Percentiles rank a stretch among this genome's conserved stretches.
Evolutionary conservation across 2,888 invertebrate species (phyloP).

Genomic region (Drosophila nr. perissopoda): DNA sequence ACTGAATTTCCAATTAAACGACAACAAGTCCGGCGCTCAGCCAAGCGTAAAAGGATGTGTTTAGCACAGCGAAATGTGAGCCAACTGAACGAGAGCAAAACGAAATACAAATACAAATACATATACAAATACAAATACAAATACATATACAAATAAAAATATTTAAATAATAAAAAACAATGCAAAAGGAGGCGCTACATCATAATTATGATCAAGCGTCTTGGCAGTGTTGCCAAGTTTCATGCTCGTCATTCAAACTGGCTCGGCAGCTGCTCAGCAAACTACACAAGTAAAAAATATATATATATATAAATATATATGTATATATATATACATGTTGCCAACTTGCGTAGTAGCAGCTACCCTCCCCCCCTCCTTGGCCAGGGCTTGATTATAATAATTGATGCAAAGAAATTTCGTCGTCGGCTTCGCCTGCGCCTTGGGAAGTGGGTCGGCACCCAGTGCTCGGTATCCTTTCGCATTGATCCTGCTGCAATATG

Average conservation of each 20-base stretch:
- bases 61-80: constrained; percentile 57
- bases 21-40: constrained; percentile 49
- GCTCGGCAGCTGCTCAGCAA: constrained; percentile 55
- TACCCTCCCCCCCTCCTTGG: background rate
- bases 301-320: background rate
- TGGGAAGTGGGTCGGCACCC: constrained; percentile 61
- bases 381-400: constrained; percentile 68
- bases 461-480: constrained; percentile 38
- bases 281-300: background rate
- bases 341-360: background rate
- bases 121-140: background rate
- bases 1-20: constrained; percentile 72
- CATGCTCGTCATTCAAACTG: constrained; percentile 20
- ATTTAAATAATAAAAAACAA: background rate
- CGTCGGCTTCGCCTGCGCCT: constrained; percentile 36
- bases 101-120: background rate
- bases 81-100: background rate
- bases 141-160: background rate
- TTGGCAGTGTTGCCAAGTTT: constrained; percentile 44
- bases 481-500: constrained; percentile 67
- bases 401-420: constrained; percentile 48
- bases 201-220: constrained; percentile 3
- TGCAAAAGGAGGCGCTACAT: constrained; percentile 8
- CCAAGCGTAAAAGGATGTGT: constrained; percentile 64
- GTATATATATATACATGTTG: background rate